Percentiles rank a stretch among this genome's conserved stretches.
Conservation (phyloP, 2,797 vertebrate genomes). For the Lithobates pipiens region DNA sequence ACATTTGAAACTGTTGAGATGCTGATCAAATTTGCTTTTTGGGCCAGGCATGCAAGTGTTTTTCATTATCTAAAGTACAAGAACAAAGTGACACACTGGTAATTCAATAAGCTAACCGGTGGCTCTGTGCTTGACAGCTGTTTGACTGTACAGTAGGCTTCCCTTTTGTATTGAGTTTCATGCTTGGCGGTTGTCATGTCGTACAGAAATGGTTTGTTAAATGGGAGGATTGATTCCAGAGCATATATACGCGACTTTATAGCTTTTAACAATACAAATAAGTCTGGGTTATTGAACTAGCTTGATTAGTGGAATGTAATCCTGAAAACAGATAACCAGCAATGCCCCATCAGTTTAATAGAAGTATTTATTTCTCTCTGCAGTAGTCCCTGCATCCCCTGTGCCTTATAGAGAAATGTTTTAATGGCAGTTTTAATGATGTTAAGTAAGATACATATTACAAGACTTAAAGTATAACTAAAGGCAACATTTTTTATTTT, state of each 20-base stretch:
- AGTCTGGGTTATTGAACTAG: slow-evolving; percentile 11
- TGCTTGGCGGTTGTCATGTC: slow-evolving; percentile 50
- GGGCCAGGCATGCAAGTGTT: slow-evolving; percentile 25
- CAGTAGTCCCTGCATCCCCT: background rate
- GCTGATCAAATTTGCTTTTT: slow-evolving; percentile 32
- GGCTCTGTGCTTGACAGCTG: slow-evolving; percentile 52
- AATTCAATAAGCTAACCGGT: slow-evolving; percentile 43
- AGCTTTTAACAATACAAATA: slow-evolving; percentile 42
- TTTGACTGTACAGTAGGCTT: slow-evolving; percentile 47
- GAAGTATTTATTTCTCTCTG: background rate
- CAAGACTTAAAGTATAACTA: too few species aligned
- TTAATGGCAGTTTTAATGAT: background rate
- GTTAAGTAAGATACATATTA: background rate
- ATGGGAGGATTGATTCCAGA: slow-evolving; percentile 51
- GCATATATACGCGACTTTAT: slow-evolving; percentile 33
- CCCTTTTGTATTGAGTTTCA: slow-evolving; percentile 57
- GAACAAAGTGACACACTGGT: slow-evolving; percentile 43
- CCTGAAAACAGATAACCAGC: slow-evolving; percentile 32
- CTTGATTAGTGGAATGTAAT: slow-evolving; percentile 46
- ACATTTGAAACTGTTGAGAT: slow-evolving; percentile 17
- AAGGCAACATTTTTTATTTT: too few species aligned
- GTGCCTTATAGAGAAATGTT: background rate
- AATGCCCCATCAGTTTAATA: background rate
- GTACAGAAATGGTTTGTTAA: slow-evolving; percentile 51
- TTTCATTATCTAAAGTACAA: slow-evolving; percentile 33